These are phyloP conservation scores for Eurystomus gularis DNA, from an alignment of 2,113 vertebrate species.

Conservation along the genomic window DNA sequence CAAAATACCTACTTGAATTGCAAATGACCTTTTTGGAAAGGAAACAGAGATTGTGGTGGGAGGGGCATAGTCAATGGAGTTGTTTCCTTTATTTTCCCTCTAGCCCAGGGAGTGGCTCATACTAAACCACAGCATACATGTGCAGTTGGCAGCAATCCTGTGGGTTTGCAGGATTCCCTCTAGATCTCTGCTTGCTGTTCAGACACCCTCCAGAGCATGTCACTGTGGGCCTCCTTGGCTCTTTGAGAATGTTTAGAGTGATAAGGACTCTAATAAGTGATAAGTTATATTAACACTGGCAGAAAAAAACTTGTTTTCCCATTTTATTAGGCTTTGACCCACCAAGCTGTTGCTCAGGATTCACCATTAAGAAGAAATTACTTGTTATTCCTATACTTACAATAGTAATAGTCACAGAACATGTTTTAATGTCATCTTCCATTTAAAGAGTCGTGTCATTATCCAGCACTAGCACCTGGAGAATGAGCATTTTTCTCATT, in stretches of 20 bases:
- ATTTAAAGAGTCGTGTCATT: not conserved
- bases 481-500: not conserved
- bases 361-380: not conserved
- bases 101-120: not conserved
- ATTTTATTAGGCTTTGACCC: not conserved
- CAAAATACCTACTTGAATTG: not conserved
- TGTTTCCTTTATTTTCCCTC: not conserved
- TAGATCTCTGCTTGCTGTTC: not conserved
- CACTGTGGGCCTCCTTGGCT: not conserved
- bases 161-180: not conserved
- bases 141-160: not conserved
- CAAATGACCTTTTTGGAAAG: not conserved
- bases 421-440: not conserved
- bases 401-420: not conserved
- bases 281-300: not conserved
- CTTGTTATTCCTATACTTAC: not conserved
- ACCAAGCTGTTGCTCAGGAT: not conserved
- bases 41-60: not conserved
- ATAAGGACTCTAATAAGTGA: not conserved
- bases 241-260: not conserved
- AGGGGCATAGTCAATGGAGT: not conserved
- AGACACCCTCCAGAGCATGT: not conserved
- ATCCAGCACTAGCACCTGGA: not conserved
- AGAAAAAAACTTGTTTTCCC: not conserved
- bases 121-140: not conserved